Evolutionary conservation across 2,797 vertebrate genomes (phyloP).

Genomic region (Mareca strepera): DNA sequence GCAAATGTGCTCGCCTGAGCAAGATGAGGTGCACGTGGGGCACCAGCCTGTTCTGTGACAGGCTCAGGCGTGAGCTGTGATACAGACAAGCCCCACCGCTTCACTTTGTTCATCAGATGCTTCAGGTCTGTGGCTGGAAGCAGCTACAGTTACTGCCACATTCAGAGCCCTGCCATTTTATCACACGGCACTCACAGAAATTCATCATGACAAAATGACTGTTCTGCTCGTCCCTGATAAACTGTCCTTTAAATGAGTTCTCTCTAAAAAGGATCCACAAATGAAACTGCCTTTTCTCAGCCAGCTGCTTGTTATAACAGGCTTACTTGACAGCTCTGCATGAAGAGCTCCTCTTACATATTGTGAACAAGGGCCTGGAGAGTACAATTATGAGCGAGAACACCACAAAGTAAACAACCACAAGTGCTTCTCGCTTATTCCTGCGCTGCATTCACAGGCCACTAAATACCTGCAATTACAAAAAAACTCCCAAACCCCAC

Average conservation of each 20-base stretch:
- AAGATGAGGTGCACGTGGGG: not conserved
- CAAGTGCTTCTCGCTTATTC: not conserved
- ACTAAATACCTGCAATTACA: conserved; percentile 31
- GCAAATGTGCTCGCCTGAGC: rapidly evolving
- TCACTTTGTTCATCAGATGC: not conserved
- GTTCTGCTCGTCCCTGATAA: conserved; percentile 2
- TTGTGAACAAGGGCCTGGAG: conserved; percentile 31
- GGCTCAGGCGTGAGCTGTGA: not conserved
- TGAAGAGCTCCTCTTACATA: conserved; percentile 45
- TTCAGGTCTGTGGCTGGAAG: not conserved
- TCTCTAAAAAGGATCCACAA: conserved; percentile 31
- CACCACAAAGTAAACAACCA: conserved; percentile 40
- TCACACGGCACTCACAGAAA: not conserved
- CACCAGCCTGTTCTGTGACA: not conserved
- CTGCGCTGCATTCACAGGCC: not conserved
- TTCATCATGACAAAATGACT: not conserved
- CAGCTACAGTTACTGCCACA: not conserved
- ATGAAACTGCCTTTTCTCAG: conserved; percentile 49
- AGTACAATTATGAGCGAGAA: conserved; percentile 48
- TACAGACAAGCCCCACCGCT: not conserved
- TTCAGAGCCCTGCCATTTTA: conserved; percentile 14
- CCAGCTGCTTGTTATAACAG: conserved; percentile 50
- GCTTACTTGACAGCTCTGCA: conserved; percentile 60
- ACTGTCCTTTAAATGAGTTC: not conserved
- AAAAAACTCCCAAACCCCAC: conserved; percentile 7